These are phyloP conservation scores for Artibeus lituratus DNA, from an alignment of 2,797 vertebrate species.

Conservation along the genomic window DNA sequence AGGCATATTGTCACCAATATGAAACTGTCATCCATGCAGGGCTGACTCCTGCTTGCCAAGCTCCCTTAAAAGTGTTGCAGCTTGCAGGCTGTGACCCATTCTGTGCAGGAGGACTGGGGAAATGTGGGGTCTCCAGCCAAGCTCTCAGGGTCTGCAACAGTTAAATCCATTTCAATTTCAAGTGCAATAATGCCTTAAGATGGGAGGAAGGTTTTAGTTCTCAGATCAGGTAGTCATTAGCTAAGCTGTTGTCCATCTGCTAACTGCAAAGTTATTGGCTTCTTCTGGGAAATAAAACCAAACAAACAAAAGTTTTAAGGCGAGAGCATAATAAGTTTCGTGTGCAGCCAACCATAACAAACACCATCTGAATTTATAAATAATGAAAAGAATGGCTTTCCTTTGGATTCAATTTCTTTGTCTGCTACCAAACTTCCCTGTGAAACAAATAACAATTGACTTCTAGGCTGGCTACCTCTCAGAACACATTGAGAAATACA, in stretches of 20 bases:
- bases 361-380: constrained; percentile 47
- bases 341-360: constrained; percentile 11
- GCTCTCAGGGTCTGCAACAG: not conserved
- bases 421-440: not conserved
- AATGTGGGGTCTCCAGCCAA: not conserved
- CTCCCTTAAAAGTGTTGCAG: not conserved
- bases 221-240: constrained; percentile 20
- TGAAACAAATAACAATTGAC: constrained; percentile 23
- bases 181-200: not conserved
- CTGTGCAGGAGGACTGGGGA: not conserved
- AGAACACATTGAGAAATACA: constrained; percentile 2
- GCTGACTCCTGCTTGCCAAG: fast-evolving
- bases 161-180: not conserved
- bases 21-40: not conserved
- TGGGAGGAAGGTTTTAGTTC: not conserved
- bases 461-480: not conserved
- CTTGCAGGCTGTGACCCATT: not conserved
- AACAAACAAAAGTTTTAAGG: not conserved
- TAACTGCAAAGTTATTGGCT: constrained; percentile 34
- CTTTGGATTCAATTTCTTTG: constrained; percentile 17
- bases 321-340: not conserved
- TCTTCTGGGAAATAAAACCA: constrained; percentile 30
- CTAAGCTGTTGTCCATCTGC: constrained; percentile 18
- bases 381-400: constrained; percentile 32
- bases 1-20: no score